Evolutionary conservation across 2,113 vertebrate species (phyloP).

Genomic region (Cromileptes altivelis): DNA sequence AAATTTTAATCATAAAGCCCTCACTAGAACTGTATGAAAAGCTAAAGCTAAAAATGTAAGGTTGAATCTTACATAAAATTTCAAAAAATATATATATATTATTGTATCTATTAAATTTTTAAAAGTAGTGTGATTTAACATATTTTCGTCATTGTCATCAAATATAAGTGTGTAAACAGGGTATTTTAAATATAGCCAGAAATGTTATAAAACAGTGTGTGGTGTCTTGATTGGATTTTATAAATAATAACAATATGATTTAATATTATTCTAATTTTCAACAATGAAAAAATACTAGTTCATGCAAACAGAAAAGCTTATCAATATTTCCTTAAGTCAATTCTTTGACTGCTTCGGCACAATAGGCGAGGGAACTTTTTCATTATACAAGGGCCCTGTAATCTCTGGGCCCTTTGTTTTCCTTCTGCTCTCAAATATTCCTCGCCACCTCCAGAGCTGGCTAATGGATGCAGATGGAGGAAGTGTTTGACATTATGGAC

Average conservation of each 20-base stretch:
- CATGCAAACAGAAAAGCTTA: slow-evolving; percentile 4
- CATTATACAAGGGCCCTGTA: slow-evolving; percentile 58
- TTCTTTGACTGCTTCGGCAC: slow-evolving; percentile 16
- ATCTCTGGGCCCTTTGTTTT: slow-evolving; percentile 75
- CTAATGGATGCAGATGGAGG: slow-evolving; percentile 81
- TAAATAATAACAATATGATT: neutral
- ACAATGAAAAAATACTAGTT: neutral
- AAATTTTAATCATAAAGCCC: neutral
- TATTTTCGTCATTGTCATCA: too few relatives aligned
- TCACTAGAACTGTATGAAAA: neutral
- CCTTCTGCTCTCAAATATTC: slow-evolving; percentile 69
- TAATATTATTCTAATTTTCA: neutral
- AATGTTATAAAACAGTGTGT: neutral
- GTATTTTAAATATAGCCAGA: neutral
- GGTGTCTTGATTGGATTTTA: neutral
- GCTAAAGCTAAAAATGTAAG: neutral
- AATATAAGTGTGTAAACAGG: neutral
- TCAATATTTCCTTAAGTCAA: slow-evolving; percentile 17
- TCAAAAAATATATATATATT: too few relatives aligned
- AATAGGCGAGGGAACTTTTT: slow-evolving; percentile 71
- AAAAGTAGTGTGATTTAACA: neutral
- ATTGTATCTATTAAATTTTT: neutral
- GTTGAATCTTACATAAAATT: too few relatives aligned
- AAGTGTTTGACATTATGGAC: slow-evolving; percentile 82
- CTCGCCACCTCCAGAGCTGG: slow-evolving; percentile 62